Base-by-base conservation (phyloP, 2,888 invertebrate species). In the Gerris lacustris region DNA sequence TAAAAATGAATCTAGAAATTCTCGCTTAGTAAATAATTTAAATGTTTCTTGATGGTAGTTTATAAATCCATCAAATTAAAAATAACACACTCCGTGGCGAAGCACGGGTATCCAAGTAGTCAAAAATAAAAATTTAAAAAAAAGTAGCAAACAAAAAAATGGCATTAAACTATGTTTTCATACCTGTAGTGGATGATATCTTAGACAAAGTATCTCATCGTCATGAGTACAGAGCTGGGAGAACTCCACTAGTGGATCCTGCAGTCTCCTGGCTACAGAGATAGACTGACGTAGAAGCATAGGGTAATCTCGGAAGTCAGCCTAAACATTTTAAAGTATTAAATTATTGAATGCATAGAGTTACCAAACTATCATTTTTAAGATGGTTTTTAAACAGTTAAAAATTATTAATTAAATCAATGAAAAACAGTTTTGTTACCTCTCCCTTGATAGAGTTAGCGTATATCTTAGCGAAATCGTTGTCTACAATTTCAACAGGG, bases 231-330 rank as follows among this genome's bases (percentile, higher is more conserved):
- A 98, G 0, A 99, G 83, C 79, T 98, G 97, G 0, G 96, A 92
- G 80, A 94, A 96, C 80, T 99, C 99, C 73, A 96, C 87, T 0
- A 99, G 83, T 0, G 99, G 98, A 82, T 99, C 99, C 81, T 98
- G 96, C 78, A 97, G 83, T 72, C 93, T 85, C 43, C 99, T 86
- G 0, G 94, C 97, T 72, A 98, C 82, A 0, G 96, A 97, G 70
- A 97, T 88, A 0, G 98, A 96, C 82, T 98, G 94, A 0, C 96
- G 86, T 4, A 98, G 82, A 15, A 96, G 82, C 67, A 89, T 87
- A 0, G 98, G 98, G 81, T 96, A 97, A 78, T 97, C 96, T 73
- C 94, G 85, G 79, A 96, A 96, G 79, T 97, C 96, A 55, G 71
- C 74, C 73, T 74, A 64, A 62, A 73, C 70, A 64, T 62, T 15